Base-by-base conservation (phyloP, 2,888 invertebrate species). In the Trissonchulus latispiculum region DNA sequence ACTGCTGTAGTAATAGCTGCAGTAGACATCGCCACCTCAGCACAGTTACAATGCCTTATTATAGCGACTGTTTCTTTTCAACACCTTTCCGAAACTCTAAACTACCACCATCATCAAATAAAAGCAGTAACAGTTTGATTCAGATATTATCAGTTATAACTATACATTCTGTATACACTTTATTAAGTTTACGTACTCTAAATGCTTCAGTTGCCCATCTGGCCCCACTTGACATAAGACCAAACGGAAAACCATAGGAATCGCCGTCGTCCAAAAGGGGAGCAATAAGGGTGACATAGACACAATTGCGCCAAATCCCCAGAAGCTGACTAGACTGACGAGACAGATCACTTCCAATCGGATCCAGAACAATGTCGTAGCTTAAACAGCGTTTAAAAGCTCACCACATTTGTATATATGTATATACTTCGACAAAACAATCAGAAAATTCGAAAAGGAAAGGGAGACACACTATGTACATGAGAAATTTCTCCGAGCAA, bases 331-430 rank as follows among this genome's bases (percentile, higher is more conserved):
- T 15, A 28, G 71, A 72, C 8, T 61, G 23, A 1, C 75, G 75
- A n/a, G 78, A 75, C 2, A 85, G 75, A 70, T 87, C 83, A 2
- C 87, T 84, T 61, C 90, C 90, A 71, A 84, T 79, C 1, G 91
- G 90, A 85, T 95, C 94, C 74, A 95, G 83, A 77, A 95, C 89
- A 72, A 91, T 88, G 81, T 92, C 91, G 84, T 90, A 92, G 70
- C 90, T 90, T 79, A 35, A 85, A 64, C 31, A 64, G 48, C 8
- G n/a, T n/a, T n/a, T 71, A 70, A 23, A 70, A 37, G 15, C 15
- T 31, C 66, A 66, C 15, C n/a, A 18, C n/a, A 18, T 15, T 66
- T 29, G n/a, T 29, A 18, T 28, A 15, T 28, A 8, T 71, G 32
- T 31, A 29, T 2, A 8, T 29, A 32, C 28, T 73, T 32, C 35